These are phyloP conservation scores for Eristalis tenax DNA, from an alignment of 2,888 invertebrate species.

Conservation along the genomic window DNA sequence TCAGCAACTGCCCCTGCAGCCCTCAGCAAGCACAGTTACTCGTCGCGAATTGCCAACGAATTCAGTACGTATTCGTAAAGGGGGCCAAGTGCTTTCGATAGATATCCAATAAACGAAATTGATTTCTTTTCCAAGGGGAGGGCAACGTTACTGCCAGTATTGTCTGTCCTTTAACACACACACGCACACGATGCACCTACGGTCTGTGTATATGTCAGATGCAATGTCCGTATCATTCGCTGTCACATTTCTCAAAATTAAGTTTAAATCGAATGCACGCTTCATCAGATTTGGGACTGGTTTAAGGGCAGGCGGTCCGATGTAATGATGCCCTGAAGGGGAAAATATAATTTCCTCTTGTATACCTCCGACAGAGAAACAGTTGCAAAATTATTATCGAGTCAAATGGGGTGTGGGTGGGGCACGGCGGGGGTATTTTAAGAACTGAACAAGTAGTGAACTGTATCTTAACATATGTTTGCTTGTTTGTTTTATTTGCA, in stretches of 20 bases:
- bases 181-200: conserved; percentile 8
- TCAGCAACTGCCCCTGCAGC: too few relatives aligned
- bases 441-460: conserved; percentile 4
- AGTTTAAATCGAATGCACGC: conserved; percentile 53
- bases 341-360: conserved; percentile 62
- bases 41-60: conserved; percentile 32
- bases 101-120: conserved; percentile 69
- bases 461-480: conserved; percentile 27
- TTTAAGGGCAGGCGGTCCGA: conserved; percentile 10
- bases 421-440: not conserved
- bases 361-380: not conserved
- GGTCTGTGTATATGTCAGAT: not conserved
- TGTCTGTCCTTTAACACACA: not conserved
- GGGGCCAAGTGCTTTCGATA: conserved; percentile 63
- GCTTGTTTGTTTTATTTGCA: conserved; percentile 73
- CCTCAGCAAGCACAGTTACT: conserved; percentile 12
- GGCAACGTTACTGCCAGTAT: conserved; percentile 10
- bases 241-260: conserved; percentile 59
- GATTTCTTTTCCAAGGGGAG: conserved; percentile 53
- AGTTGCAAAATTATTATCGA: conserved; percentile 26
- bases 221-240: conserved; percentile 27
- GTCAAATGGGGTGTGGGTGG: not conserved
- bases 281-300: conserved; percentile 14
- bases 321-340: conserved; percentile 51
- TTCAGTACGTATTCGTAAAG: conserved; percentile 38